Base-by-base conservation (phyloP, 2,888 invertebrate species). In the Cephus spinipes region DNA sequence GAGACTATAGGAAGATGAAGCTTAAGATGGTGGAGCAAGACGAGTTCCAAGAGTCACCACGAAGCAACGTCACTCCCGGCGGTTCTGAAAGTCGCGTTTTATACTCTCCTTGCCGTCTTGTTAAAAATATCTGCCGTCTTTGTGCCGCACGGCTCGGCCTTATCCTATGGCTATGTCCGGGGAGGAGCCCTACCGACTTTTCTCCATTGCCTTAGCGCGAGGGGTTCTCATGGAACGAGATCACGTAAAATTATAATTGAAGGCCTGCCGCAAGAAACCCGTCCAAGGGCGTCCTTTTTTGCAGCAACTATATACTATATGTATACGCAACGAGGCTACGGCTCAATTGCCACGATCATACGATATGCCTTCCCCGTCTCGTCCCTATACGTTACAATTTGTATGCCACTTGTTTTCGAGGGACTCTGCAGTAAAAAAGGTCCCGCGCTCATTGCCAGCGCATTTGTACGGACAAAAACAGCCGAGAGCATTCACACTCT, bases 111-210 rank as follows among this genome's bases (percentile, higher is more conserved):
- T 78, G 79, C 79, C 80, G 82, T 81, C 84, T 84, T 82, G 86
- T 86, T 87, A 85, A 87, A 87, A 87, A 87, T 86, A 84, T 73
- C 40, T 71, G 68, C 77, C 55, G 73, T 74, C 78, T 76, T 75
- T 69, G 69, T 73, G 73, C 71, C 68, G 32, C 77, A 34, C 74
- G 69, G 36, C 73, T 68, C 69, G 69, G 74, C 69, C 68, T 79
- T 73, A 77, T 79, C 40, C 73, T 23, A 23, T 31, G 73, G 77
- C 76, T 74, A 74, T 74, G 77, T 74, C 74, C 74, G 77, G 79
- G 77, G 76, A 75, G 75, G 78, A 78, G 78, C 68, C n/a, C 35
- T 68, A 75, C 74, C 73, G 33, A 75, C 55, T 73, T 30, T 36
- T 76, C 71, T 76, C 30, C 75, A 32, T 32, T 32, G 33, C 77